Evolutionary conservation across 2,113 vertebrate species (phyloP).

Genomic region (Crocuta crocuta): DNA sequence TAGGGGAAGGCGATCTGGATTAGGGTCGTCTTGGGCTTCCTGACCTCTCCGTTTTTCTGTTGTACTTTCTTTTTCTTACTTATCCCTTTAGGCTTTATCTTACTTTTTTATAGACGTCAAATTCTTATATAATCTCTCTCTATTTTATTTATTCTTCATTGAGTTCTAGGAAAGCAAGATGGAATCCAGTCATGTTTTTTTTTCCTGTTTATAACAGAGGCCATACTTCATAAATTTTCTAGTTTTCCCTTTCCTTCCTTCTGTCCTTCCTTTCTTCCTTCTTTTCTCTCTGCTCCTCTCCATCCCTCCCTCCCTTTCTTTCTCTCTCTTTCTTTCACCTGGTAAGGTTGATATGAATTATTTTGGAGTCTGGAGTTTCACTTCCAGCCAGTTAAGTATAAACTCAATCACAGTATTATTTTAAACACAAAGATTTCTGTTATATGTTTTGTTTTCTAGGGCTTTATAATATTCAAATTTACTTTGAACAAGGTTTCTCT

Average conservation of each 20-base stretch:
- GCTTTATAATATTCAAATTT: constrained; percentile 97
- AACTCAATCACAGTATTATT: constrained; percentile 97
- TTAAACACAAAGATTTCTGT: constrained; percentile 95
- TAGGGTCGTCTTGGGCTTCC: constrained; percentile 93
- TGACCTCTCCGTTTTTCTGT: constrained; percentile 91
- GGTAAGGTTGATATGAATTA: constrained; percentile 98
- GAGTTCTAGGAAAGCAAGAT: constrained; percentile 93
- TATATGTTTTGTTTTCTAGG: constrained; percentile 95
- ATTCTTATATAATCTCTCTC: constrained; percentile 94
- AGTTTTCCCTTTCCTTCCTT: constrained; percentile 95
- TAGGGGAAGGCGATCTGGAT: constrained; percentile 91
- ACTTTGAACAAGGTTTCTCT: constrained; percentile 92
- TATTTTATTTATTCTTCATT: constrained; percentile 97
- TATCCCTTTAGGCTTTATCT: constrained; percentile 92
- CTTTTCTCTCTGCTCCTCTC: constrained; percentile 92
- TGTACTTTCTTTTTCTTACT: constrained; percentile 89
- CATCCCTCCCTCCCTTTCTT: constrained; percentile 90
- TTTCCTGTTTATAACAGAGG: constrained; percentile 94
- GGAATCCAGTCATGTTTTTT: constrained; percentile 92
- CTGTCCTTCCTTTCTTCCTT: constrained; percentile 92
- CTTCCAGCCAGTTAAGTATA: constrained; percentile 97
- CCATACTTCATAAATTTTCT: constrained; percentile 96
- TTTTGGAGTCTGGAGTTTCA: constrained; percentile 96
- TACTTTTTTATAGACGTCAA: constrained; percentile 93
- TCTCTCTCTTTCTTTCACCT: constrained; percentile 94